Evolutionary conservation across 2,797 vertebrate species (phyloP).

Genomic region (Rhincodon typus): DNA sequence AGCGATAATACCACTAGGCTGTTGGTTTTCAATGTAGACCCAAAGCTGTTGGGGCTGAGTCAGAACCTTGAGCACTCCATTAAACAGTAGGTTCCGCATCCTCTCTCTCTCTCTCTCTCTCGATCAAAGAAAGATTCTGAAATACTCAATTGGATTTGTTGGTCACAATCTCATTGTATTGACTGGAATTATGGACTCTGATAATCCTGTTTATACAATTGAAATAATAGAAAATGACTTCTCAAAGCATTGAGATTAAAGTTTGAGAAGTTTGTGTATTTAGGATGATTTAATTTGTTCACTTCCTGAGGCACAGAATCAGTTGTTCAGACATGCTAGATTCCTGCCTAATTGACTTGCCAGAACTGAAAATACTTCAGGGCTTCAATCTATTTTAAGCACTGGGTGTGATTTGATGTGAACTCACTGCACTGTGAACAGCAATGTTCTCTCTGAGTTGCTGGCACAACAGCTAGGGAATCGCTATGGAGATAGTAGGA

Average conservation of each 20-base stretch:
- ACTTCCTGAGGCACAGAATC: background rate
- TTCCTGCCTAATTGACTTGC: background rate
- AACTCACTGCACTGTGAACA: background rate
- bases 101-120: background rate
- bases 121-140: too few relatives aligned
- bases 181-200: background rate
- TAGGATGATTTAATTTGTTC: background rate
- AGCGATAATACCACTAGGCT: too few relatives aligned
- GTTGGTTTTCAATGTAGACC: background rate
- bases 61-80: background rate
- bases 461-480: too few relatives aligned
- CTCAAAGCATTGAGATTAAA: background rate
- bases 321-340: background rate
- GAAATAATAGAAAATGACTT: background rate
- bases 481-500: too few relatives aligned
- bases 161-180: background rate
- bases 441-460: too few relatives aligned
- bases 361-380: background rate
- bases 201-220: background rate
- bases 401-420: background rate
- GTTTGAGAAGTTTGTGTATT: background rate
- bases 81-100: background rate
- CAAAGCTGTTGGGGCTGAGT: background rate
- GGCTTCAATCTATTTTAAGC: background rate
- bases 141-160: background rate